Evolutionary conservation across 1,140 invertebrate genomes (phyloP).

Genomic region (Stegodyphus mimosarum): DNA sequence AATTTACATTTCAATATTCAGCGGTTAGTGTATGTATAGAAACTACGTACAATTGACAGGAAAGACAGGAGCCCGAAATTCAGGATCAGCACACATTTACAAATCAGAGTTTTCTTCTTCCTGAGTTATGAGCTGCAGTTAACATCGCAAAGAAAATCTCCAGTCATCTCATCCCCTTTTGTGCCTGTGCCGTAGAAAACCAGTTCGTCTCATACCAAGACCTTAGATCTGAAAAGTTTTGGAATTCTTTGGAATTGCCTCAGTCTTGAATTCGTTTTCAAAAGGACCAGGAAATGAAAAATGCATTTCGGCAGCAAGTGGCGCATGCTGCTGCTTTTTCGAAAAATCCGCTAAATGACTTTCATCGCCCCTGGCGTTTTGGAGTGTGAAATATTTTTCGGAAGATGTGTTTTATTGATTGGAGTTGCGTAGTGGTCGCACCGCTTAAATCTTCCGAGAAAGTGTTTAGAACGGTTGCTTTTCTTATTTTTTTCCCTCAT

Average conservation of each 20-base stretch:
- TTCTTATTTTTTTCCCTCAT: background rate
- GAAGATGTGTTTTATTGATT: slow-evolving; percentile 48
- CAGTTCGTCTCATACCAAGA: background rate
- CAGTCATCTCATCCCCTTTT: no score
- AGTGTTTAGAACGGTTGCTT: slow-evolving; percentile 5
- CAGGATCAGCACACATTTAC: no score
- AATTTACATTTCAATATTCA: no score
- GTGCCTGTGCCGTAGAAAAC: no score
- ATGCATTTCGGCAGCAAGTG: slow-evolving; percentile 47
- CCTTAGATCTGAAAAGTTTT: slow-evolving; percentile 15
- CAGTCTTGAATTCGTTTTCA: slow-evolving; percentile 19
- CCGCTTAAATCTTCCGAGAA: slow-evolving; percentile 17
- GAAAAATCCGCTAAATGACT: slow-evolving; percentile 54
- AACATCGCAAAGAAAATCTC: no score
- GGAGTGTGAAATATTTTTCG: slow-evolving; percentile 49
- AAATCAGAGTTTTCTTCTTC: no score
- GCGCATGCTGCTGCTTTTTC: background rate
- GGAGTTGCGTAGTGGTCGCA: background rate
- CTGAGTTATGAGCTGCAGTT: no score
- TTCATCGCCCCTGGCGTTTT: slow-evolving; percentile 30
- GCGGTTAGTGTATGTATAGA: no score
- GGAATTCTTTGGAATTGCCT: slow-evolving; percentile 23
- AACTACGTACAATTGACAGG: no score
- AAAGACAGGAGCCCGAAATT: no score
- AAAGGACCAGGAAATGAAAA: slow-evolving; percentile 48